A percentile compares a stretch with the other conserved stretches of the same genome.
phyloP scores from a whole-genome alignment of 2,113 vertebrate genomes.

The Urocolius indicus region DNA sequence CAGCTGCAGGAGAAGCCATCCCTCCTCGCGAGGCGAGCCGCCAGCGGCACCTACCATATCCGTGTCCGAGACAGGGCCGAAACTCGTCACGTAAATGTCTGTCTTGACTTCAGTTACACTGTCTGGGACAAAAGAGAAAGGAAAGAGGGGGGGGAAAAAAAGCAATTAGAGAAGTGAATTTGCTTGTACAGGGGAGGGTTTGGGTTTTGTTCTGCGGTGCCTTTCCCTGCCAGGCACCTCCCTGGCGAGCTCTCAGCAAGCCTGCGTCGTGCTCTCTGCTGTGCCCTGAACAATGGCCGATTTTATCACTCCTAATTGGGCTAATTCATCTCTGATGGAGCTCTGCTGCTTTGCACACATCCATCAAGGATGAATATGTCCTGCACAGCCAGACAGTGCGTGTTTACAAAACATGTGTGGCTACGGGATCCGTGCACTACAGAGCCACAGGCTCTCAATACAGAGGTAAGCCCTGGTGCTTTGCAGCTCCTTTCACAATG shows the following conservation, averaged over 20 bases:
- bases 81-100: constrained; percentile 98
- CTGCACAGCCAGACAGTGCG: neutral
- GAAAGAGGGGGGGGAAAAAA: neutral
- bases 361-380: neutral
- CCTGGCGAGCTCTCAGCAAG: neutral
- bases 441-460: neutral
- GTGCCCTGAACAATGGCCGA: neutral
- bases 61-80: constrained; percentile 96
- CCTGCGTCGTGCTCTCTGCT: neutral
- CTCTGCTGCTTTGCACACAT: neutral
- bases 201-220: neutral
- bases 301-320: constrained; percentile 2
- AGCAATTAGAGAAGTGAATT: constrained; percentile 31
- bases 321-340: constrained; percentile 3
- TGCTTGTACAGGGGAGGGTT: neutral
- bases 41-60: constrained; percentile 88
- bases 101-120: constrained; percentile 97
- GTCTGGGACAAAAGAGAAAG: constrained; percentile 75
- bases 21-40: accelerated
- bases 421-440: neutral
- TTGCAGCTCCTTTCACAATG: constrained; percentile 24
- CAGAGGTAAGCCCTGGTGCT: neutral
- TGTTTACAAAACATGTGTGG: neutral
- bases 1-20: neutral
- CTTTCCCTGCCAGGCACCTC: neutral